phyloP scores from a whole-genome alignment of 1,140 invertebrate species.

The Phenacoccus solenopsis region DNA sequence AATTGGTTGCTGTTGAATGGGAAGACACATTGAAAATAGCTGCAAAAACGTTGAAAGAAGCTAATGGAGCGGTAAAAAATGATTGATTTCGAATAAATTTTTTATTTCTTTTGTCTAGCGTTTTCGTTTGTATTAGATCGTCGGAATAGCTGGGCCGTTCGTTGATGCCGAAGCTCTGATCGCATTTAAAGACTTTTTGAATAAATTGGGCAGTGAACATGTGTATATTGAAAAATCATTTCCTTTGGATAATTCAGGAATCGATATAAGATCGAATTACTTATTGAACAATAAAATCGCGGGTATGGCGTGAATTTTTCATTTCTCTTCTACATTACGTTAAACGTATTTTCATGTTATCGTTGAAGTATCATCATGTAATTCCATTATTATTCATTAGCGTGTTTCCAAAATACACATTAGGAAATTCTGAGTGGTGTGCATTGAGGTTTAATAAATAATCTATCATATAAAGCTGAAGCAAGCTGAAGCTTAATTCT shows the following conservation, averaged over 20 bases:
- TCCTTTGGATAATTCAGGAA: conserved; percentile 67
- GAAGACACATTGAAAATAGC: conserved; percentile 74
- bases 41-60: conserved; percentile 34
- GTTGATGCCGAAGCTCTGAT: conserved; percentile 83
- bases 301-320: conserved; percentile 35
- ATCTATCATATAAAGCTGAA: too few relatives aligned
- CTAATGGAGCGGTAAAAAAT: conserved; percentile 23
- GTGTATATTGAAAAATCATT: conserved; percentile 84
- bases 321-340: background rate
- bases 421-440: background rate
- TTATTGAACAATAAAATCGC: conserved; percentile 79
- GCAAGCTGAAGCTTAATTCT: too few relatives aligned
- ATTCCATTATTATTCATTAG: background rate
- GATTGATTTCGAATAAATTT: background rate
- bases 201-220: conserved; percentile 71
- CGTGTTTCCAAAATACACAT: background rate
- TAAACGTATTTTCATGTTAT: background rate
- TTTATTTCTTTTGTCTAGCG: conserved; percentile 15
- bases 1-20: conserved; percentile 77
- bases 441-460: too few relatives aligned
- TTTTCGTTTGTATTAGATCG: too few relatives aligned
- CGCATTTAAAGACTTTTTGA: conserved; percentile 88
- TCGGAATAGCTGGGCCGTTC: conserved; percentile 78
- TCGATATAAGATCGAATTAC: conserved; percentile 83
- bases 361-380: background rate